Conservation (phyloP, 2,113 vertebrate genomes). For the Osmerus eperlanus region DNA sequence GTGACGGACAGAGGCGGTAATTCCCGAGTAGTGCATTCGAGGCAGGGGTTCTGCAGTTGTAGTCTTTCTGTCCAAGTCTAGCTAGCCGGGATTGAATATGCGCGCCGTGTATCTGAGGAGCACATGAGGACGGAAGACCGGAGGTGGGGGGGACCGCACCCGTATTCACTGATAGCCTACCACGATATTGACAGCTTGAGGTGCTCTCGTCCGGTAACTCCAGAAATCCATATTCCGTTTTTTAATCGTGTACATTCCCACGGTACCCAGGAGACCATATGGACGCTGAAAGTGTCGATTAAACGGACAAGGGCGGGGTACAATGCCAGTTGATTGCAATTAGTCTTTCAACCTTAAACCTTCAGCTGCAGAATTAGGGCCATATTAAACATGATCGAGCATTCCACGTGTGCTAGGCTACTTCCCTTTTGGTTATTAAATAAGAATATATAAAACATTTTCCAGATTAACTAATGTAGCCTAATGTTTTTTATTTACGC, state of each 20-base stretch:
- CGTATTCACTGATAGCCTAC: conserved; percentile 54
- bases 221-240: conserved; percentile 74
- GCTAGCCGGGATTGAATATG: background rate
- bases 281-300: conserved; percentile 72
- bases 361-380: conserved; percentile 50
- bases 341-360: conserved; percentile 66
- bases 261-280: conserved; percentile 70
- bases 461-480: too few relatives aligned
- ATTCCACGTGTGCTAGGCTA: background rate
- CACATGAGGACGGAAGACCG: background rate
- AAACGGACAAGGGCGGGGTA: conserved; percentile 65
- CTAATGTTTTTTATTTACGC: too few relatives aligned
- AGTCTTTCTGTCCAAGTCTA: background rate
- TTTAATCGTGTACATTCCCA: conserved; percentile 77
- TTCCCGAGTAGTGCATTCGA: background rate
- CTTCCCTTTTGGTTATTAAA: background rate
- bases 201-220: conserved; percentile 61
- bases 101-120: background rate
- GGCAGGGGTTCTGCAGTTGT: conserved; percentile 1
- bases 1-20: background rate
- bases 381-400: conserved; percentile 55
- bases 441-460: too few relatives aligned
- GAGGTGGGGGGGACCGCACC: conserved; percentile 14
- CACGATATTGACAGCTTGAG: conserved; percentile 75
- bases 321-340: conserved; percentile 75